Conservation (phyloP, 2,113 vertebrate species). For the Gavia stellata region DNA sequence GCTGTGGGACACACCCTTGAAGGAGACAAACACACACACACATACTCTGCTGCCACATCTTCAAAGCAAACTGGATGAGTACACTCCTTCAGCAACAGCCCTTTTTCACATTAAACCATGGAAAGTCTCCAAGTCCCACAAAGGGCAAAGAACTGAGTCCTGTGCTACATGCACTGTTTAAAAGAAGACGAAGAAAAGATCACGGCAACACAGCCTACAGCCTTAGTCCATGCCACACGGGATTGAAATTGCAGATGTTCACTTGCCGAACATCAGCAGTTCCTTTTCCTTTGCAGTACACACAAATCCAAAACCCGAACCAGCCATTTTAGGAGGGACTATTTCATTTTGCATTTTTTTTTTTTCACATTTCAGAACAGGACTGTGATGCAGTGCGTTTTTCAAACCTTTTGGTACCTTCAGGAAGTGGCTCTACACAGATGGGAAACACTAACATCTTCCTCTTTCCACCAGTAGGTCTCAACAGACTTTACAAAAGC, state of each 20-base stretch:
- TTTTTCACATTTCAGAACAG: not conserved
- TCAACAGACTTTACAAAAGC: not conserved
- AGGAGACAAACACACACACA: not conserved
- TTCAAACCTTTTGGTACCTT: not conserved
- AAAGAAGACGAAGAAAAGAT: not conserved
- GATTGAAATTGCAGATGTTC: slow-evolving; percentile 45
- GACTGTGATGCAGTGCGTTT: not conserved
- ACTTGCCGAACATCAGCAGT: slow-evolving; percentile 2
- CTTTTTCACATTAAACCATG: slow-evolving; percentile 60
- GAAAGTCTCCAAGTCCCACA: slow-evolving; percentile 53
- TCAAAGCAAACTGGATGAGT: slow-evolving; percentile 43
- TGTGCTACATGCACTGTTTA: not conserved
- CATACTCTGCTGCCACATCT: slow-evolving; percentile 6
- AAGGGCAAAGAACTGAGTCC: slow-evolving; percentile 11
- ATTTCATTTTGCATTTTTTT: not conserved
- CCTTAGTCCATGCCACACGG: not conserved
- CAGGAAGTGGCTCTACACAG: not conserved
- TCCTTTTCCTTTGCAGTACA: not conserved
- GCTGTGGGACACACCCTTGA: slow-evolving; percentile 43
- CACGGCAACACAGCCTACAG: not conserved
- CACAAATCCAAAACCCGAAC: not conserved
- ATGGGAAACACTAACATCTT: not conserved
- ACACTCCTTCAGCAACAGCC: not conserved
- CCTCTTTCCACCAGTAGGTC: not conserved
- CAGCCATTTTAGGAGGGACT: not conserved